Evolutionary conservation across 2,113 vertebrate genomes (phyloP).

Genomic region (Turdus rufiventris): DNA sequence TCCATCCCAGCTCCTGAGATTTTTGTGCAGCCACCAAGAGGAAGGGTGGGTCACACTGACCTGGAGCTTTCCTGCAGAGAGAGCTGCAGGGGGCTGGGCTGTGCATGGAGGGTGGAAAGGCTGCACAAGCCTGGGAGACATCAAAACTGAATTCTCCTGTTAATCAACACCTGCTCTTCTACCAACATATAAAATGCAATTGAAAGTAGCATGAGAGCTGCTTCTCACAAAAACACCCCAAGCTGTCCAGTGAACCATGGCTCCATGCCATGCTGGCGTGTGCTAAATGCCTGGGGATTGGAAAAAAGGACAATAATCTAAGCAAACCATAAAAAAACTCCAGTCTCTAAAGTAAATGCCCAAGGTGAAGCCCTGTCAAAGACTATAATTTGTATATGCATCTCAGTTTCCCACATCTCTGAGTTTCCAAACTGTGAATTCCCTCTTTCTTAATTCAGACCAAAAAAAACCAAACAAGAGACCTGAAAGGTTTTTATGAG

Average conservation of each 20-base stretch:
- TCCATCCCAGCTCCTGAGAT: neutral
- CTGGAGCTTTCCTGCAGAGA: neutral
- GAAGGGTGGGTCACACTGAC: neutral
- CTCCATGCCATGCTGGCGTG: fast-evolving
- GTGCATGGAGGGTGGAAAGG: neutral
- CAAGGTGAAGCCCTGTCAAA: neutral
- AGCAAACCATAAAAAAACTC: neutral
- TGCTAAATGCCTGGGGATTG: neutral
- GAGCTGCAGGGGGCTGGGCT: neutral
- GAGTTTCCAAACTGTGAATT: neutral
- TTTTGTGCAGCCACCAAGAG: neutral
- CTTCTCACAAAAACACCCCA: neutral
- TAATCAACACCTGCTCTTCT: neutral
- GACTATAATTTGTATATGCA: fast-evolving
- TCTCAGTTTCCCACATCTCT: neutral
- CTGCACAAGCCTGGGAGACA: neutral
- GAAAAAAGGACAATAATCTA: neutral
- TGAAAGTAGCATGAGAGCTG: neutral
- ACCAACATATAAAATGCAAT: neutral
- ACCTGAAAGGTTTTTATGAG: neutral
- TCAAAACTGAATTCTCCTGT: neutral
- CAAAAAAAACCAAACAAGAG: neutral
- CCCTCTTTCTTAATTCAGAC: neutral
- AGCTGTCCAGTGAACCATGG: neutral
- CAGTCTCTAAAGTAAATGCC: neutral